Evolutionary conservation across 2,113 vertebrate species (phyloP), one percentile per base, ranked within the genome.

Genomic region (Bubo bubo): DNA sequence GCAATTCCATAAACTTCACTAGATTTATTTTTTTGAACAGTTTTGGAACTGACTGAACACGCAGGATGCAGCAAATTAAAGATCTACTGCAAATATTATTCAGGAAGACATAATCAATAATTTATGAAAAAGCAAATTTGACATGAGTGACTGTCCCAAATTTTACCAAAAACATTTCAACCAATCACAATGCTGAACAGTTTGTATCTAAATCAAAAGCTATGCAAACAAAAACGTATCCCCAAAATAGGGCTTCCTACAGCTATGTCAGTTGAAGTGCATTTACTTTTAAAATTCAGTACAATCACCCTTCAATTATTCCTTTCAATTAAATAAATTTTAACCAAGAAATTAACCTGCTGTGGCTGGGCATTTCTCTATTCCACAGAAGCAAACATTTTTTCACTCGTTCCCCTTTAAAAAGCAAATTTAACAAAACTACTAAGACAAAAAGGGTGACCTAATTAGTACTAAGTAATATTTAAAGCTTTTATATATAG

Each of bases 61-160:
- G 41, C 37, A 62, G 16, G 41, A 87, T 73, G 53, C 28, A 82
- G 77, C 39, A 90, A 93, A 90, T 86, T 47, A 53, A 79, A 67
- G 62, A 82, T 26, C 55, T 86, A 66, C 73, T 62, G 81, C 70
- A 91, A 79, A 32, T 66, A 84, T 68, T 86, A 91, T 82, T 91
- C 60, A 81, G 58, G 93, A 86, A 55, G 83, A 93, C 22, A 53
- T 0, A 2, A 92, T 95, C 94, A 96, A 95, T 97, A 96, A 94
- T 97, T 97, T 76, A 97, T 95, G 66, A 95, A 93, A 93, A 92
- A 70, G 53, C 85, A 94, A 87, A 88, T 79, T 62, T 95, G 95
- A 97, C 71, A 82, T 85, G 83, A 95, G 49, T 66, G 82, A 96
- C 85, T 96, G 96, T 93, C 87, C 84, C 89, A 91, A 95, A 94